A percentile compares a stretch with the other conserved stretches of the same genome.
Conservation (phyloP, 92 coral and sea anemone genomes). For the Zoanthus solanderi region DNA sequence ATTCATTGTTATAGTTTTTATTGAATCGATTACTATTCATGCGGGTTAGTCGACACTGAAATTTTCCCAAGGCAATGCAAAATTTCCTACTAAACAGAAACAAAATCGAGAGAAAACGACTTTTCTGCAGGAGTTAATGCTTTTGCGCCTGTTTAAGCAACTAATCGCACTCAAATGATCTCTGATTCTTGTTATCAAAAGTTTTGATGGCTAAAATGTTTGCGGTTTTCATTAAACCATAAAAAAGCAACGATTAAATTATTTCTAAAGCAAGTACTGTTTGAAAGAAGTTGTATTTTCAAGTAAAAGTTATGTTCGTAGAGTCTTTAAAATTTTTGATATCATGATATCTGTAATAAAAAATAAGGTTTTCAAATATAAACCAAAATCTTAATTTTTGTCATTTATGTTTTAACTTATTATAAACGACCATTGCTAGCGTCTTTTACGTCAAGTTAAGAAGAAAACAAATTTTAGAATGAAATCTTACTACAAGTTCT, state of each 20-base stretch:
- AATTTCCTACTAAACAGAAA: neutral
- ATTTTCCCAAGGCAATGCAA: neutral
- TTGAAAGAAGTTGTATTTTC: neutral
- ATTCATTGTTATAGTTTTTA: slow-evolving; percentile 23
- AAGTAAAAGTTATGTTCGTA: neutral
- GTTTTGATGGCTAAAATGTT: neutral
- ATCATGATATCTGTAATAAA: too few relatives aligned
- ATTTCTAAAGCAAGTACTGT: slow-evolving; percentile 2
- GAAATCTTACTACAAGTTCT: slow-evolving; percentile 27
- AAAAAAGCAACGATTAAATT: neutral
- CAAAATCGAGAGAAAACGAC: neutral
- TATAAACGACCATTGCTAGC: neutral
- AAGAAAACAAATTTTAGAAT: neutral
- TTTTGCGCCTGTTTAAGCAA: neutral
- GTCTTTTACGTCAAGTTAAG: neutral
- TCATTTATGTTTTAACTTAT: too few relatives aligned
- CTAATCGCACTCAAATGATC: neutral
- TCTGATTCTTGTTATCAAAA: neutral
- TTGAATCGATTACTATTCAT: slow-evolving; percentile 12
- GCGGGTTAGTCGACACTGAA: neutral
- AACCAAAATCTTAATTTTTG: neutral
- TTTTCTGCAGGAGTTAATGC: neutral
- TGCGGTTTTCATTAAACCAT: neutral
- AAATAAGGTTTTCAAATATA: neutral
- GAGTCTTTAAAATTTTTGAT: neutral